These are phyloP conservation scores for Lytechinus variegatus DNA, from an alignment of 35 echinoderm and acorn worm genomes.

Conservation along the genomic window DNA sequence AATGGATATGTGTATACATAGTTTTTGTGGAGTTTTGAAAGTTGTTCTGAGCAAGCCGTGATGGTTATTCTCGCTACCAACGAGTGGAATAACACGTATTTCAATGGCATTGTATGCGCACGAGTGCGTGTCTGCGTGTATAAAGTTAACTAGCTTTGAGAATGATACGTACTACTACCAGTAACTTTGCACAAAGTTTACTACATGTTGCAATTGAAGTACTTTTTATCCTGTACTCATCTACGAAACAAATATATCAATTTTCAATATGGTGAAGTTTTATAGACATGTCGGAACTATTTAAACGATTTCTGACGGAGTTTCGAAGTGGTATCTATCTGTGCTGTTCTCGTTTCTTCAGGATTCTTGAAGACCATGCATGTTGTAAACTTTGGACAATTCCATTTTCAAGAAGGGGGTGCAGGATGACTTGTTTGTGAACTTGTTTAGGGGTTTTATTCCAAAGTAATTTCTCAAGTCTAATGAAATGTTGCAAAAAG, in stretches of 20 bases:
- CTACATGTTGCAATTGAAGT: background rate
- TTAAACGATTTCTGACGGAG: background rate
- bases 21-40: slow-evolving; percentile 5
- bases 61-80: background rate
- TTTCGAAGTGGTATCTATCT: background rate
- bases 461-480: background rate
- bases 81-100: background rate
- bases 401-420: background rate
- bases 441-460: background rate
- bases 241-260: background rate
- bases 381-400: slow-evolving; percentile 16
- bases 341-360: background rate
- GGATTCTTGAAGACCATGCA: background rate
- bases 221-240: background rate
- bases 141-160: background rate
- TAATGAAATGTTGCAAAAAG: background rate
- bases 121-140: background rate
- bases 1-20: background rate
- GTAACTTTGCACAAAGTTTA: slow-evolving; percentile 47
- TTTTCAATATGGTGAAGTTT: background rate
- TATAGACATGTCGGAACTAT: background rate
- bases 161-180: background rate
- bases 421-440: background rate
- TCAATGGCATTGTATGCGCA: background rate
- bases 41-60: background rate